These are phyloP conservation scores for Bhutanitis thaidina DNA, from an alignment of 2,888 invertebrate species.

Conservation along the genomic window DNA sequence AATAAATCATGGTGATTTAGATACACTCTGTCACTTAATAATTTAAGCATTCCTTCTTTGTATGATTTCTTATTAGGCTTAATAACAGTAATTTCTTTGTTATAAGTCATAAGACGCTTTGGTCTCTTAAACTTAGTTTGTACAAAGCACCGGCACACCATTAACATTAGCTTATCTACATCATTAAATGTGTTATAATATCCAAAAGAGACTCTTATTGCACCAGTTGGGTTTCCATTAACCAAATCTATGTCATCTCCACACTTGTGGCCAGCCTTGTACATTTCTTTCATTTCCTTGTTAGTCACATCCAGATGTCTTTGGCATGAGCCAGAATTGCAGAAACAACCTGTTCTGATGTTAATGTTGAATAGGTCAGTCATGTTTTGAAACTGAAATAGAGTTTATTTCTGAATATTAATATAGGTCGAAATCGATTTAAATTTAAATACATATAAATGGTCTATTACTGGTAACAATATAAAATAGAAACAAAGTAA, in stretches of 20 bases:
- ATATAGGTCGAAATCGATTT: no score
- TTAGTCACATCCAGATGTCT: slow-evolving; percentile 85
- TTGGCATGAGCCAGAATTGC: slow-evolving; percentile 97
- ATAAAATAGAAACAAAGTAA: neutral
- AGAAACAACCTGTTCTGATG: slow-evolving; percentile 96
- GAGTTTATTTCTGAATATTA: neutral
- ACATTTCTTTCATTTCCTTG: slow-evolving; percentile 86
- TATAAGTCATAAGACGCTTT: slow-evolving; percentile 42
- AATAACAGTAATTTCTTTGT: slow-evolving; percentile 20
- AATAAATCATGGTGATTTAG: slow-evolving; percentile 11
- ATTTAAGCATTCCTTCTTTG: slow-evolving; percentile 32
- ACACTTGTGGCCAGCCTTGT: slow-evolving; percentile 93
- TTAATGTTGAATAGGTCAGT: slow-evolving; percentile 92
- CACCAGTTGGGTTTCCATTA: slow-evolving; percentile 93
- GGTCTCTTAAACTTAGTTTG: slow-evolving; percentile 44
- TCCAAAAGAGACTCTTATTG: slow-evolving; percentile 94
- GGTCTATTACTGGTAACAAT: no score
- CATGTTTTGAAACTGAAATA: slow-evolving; percentile 89
- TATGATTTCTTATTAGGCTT: slow-evolving; percentile 21
- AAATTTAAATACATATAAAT: no score
- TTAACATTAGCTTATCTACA: slow-evolving; percentile 84
- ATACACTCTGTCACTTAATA: slow-evolving; percentile 30
- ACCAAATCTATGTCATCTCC: slow-evolving; percentile 93
- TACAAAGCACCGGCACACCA: slow-evolving; percentile 89
- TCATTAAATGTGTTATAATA: slow-evolving; percentile 90